Percentiles rank a stretch among this genome's conserved stretches.
Conservation (phyloP, 2,113 vertebrate genomes). For the Pseudolaguvia tuberculata region DNA sequence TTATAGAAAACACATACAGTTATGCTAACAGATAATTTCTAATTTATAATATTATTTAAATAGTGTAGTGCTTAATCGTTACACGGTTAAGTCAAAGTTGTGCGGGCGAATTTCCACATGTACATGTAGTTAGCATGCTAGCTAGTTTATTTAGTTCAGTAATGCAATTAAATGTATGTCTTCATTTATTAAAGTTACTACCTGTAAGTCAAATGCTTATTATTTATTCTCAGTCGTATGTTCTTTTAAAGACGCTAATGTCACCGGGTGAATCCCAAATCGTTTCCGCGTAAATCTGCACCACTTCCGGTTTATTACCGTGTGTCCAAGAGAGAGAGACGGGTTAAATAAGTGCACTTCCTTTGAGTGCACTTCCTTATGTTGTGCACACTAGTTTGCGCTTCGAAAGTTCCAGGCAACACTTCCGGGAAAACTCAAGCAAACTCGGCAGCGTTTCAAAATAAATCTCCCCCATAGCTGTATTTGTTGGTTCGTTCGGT, state of each 20-base stretch:
- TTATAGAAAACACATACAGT: not conserved
- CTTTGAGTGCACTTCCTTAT: not conserved
- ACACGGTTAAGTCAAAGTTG: not conserved
- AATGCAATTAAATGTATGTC: too few relatives aligned
- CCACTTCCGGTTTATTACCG: too few relatives aligned
- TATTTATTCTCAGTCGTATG: not conserved
- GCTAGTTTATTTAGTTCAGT: not conserved
- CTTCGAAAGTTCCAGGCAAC: too few relatives aligned
- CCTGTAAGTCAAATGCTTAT: not conserved
- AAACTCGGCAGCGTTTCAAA: too few relatives aligned
- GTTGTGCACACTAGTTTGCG: slow-evolving; percentile 1
- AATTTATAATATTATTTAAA: not conserved
- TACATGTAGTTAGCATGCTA: not conserved
- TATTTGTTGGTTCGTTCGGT: too few relatives aligned
- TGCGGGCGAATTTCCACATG: not conserved
- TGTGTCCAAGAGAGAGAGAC: too few relatives aligned
- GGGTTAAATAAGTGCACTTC: not conserved
- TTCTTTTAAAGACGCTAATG: not conserved
- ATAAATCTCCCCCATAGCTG: too few relatives aligned
- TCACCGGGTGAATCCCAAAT: not conserved
- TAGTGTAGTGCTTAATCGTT: not conserved
- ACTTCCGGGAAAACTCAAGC: too few relatives aligned
- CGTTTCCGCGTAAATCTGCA: not conserved
- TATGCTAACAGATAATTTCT: not conserved
- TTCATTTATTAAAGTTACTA: not conserved